Conservation (phyloP, 2,113 vertebrate genomes). For the Neofelis nebulosa region DNA sequence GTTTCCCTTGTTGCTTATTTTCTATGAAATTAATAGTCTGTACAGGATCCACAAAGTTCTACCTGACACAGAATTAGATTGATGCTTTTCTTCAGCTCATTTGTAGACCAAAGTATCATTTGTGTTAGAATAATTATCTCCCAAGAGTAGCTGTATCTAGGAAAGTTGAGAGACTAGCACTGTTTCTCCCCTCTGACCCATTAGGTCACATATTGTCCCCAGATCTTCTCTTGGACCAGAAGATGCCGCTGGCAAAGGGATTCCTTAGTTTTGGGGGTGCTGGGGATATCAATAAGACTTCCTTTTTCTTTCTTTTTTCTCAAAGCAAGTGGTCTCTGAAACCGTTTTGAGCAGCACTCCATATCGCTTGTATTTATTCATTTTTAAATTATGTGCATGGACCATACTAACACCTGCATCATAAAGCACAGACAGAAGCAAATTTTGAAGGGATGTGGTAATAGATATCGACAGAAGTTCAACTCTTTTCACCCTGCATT, state of each 20-base stretch:
- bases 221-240: constrained; percentile 4
- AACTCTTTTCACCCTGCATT: neutral
- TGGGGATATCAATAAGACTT: neutral
- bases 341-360: neutral
- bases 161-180: neutral
- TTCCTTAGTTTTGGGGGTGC: neutral
- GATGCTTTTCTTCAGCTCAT: constrained; percentile 68
- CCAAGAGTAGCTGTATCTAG: constrained; percentile 33
- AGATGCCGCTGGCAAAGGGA: neutral
- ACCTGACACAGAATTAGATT: constrained; percentile 69
- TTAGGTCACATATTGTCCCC: neutral
- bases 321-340: neutral
- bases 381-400: neutral
- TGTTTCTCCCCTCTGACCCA: neutral
- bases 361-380: neutral
- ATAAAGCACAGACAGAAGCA: neutral
- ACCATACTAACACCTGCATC: neutral
- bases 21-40: constrained; percentile 66
- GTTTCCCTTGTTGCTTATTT: constrained; percentile 62
- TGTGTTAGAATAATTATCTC: constrained; percentile 69
- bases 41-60: constrained; percentile 27
- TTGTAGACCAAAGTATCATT: constrained; percentile 69
- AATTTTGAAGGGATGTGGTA: neutral
- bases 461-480: neutral
- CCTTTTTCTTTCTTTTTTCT: constrained; percentile 6